Conservation (phyloP, 2,113 vertebrate species). For the Sus scrofa region DNA sequence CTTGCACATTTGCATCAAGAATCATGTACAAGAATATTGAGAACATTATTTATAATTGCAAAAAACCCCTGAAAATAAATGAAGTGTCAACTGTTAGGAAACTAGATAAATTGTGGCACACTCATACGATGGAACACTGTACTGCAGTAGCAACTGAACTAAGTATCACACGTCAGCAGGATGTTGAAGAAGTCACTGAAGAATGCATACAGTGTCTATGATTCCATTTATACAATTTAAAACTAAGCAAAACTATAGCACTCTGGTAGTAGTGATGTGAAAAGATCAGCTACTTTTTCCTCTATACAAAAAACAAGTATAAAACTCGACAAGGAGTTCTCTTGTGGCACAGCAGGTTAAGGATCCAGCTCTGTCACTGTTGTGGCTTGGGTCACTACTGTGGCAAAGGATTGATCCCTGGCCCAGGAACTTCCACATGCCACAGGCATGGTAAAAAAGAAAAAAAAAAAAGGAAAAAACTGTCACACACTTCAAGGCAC, state of each 20-base stretch:
- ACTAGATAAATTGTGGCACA: background rate
- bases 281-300: background rate
- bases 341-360: no score
- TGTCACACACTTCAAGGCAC: background rate
- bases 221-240: background rate
- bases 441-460: no score
- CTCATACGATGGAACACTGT: background rate
- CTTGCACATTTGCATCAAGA: background rate
- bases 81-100: background rate
- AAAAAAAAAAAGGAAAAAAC: no score
- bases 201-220: background rate
- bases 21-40: background rate
- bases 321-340: background rate
- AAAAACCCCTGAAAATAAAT: background rate
- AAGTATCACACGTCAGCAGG: background rate
- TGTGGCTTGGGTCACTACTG: no score
- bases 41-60: background rate
- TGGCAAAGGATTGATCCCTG: no score
- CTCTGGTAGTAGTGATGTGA: background rate
- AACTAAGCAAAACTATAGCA: background rate
- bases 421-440: no score
- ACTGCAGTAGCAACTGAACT: background rate
- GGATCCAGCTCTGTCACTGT: no score
- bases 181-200: background rate
- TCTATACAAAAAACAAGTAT: background rate